Evolutionary conservation across 1,140 invertebrate species (phyloP).

Genomic region (Drosophila novamexicana): DNA sequence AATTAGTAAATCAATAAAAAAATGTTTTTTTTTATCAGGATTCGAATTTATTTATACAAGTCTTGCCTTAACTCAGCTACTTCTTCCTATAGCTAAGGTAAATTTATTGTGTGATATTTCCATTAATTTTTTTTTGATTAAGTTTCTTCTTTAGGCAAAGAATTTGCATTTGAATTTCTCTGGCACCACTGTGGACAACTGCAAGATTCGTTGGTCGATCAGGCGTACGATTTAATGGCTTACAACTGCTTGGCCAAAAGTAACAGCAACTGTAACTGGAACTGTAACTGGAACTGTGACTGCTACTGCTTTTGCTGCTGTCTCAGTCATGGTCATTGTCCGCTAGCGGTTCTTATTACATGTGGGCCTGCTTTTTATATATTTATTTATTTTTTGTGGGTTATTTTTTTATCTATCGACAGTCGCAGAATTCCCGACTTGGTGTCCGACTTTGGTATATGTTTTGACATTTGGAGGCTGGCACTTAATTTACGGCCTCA

Average conservation of each 20-base stretch:
- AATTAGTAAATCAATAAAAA: no score
- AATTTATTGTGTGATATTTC: no score
- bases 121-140: no score
- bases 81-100: no score
- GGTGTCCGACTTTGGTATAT: slow-evolving; percentile 49
- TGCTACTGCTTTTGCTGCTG: slow-evolving; percentile 15
- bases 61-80: no score
- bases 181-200: slow-evolving; percentile 2
- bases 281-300: slow-evolving; percentile 27
- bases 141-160: no score
- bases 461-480: slow-evolving; percentile 72
- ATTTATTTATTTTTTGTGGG: slow-evolving; percentile 24
- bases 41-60: no score
- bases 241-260: slow-evolving; percentile 16
- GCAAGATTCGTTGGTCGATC: slow-evolving; percentile 17
- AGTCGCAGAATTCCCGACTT: slow-evolving; percentile 53
- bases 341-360: slow-evolving; percentile 61
- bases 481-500: slow-evolving; percentile 70
- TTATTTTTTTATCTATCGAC: slow-evolving; percentile 44
- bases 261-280: slow-evolving; percentile 24
- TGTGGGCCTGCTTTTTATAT: slow-evolving; percentile 38
- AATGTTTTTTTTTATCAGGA: no score
- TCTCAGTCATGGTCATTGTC: slow-evolving; percentile 72
- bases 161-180: neutral
- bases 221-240: slow-evolving; percentile 18